Evolutionary conservation across 2,888 invertebrate genomes (phyloP).

Genomic region (Pseudococcus longispinus): DNA sequence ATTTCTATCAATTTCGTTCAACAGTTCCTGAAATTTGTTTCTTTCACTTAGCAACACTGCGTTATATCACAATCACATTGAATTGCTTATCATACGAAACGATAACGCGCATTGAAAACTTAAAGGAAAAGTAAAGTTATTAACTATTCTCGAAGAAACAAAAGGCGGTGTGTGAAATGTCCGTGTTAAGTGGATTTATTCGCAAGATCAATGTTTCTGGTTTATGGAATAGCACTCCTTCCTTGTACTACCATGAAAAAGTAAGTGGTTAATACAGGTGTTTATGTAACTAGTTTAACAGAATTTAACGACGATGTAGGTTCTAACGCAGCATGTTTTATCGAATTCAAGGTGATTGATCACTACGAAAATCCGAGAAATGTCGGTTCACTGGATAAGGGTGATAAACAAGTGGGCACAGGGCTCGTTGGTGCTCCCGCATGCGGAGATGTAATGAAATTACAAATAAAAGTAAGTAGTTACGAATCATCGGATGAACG

Average conservation of each 20-base stretch:
- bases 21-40: no score
- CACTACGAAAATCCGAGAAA: conserved; percentile 99
- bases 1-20: no score
- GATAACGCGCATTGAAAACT: no score
- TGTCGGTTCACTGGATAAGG: conserved; percentile 96
- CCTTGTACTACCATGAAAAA: conserved; percentile 41
- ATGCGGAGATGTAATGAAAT: conserved; percentile 99
- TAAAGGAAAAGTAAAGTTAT: no score
- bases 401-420: conserved; percentile 91
- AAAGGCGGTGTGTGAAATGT: no score
- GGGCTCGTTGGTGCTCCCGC: conserved; percentile 99
- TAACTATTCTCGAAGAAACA: no score
- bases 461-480: conserved; percentile 79
- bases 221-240: neutral
- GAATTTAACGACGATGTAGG: no score
- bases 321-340: neutral
- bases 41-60: no score
- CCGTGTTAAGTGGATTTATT: neutral
- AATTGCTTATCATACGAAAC: no score
- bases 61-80: no score
- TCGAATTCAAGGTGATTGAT: conserved; percentile 80
- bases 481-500: neutral
- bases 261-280: neutral
- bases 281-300: neutral
- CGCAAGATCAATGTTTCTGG: neutral